These are phyloP conservation scores for Palaemon carinicauda DNA, from an alignment of 1,140 invertebrate genomes.

Conservation along the genomic window DNA sequence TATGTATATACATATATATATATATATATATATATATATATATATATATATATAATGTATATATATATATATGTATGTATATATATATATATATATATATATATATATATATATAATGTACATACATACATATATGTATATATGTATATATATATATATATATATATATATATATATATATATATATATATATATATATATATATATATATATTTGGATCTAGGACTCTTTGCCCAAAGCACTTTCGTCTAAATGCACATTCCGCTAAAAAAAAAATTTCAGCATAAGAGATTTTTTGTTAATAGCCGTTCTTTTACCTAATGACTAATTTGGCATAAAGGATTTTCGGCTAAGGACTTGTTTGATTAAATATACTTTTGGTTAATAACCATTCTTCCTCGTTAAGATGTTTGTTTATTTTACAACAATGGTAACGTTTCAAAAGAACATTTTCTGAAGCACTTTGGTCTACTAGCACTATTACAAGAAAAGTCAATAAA, in stretches of 20 bases:
- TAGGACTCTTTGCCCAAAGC: neutral
- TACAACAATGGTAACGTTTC: too few species aligned
- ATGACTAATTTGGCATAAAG: too few species aligned
- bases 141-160: neutral
- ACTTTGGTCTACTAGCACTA: neutral
- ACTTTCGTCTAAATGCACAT: neutral
- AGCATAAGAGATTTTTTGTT: too few species aligned
- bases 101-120: neutral
- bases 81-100: constrained; percentile 2
- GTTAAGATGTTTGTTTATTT: too few species aligned
- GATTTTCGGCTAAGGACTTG: too few species aligned
- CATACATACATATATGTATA: neutral
- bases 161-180: constrained; percentile 2
- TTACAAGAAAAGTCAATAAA: neutral
- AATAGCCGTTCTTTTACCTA: too few species aligned
- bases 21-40: constrained; percentile 2
- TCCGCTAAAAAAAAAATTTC: too few species aligned
- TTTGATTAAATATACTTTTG: too few species aligned
- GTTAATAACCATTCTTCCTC: too few species aligned
- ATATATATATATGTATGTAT: neutral
- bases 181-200: constrained; percentile 2
- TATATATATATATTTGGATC: neutral
- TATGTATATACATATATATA: neutral
- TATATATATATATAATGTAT: neutral
- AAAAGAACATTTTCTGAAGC: too few species aligned